Base-by-base conservation (phyloP, 1,140 invertebrate species). In the Magallana angulata region DNA sequence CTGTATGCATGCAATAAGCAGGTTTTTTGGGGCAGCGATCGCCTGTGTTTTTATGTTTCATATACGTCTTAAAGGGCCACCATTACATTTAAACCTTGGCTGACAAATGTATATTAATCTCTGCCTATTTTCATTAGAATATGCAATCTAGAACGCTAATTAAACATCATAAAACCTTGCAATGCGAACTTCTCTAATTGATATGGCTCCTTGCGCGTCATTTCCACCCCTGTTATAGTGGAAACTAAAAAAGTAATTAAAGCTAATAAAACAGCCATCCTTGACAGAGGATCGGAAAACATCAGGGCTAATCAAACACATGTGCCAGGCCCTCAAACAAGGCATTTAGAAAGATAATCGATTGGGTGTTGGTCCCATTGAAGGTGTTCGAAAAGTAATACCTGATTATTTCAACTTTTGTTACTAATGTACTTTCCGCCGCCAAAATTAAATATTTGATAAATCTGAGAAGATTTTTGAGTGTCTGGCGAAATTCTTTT, bases 131-230 rank as follows among this genome's bases (percentile, higher is more conserved):
- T 76, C 6, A 30, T 76, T 11, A 76, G 68, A 76, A 76, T 76
- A 11, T 76, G 68, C 68, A 76, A 30, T 76, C 24, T 30, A 30
- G 9, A 76, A 76, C 68, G 36, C 24, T 30, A 76, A 76, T 76
- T 76, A 76, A 76, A 76, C 68, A 76, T 48, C 24, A 76, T 76
- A 30, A 76, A 76, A 76, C 24, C 68, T 36, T 76, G 68, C 68
- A 24, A 76, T 76, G 24, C 11, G 68, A 76, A 76, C 68, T 24
- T 76, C 68, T 76, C 36, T 30, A 24, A 76, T 76, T 76, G 68
- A 76, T 76, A 76, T 30, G 18, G 8, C 6, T 30, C 36, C 24
- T 8, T 76, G 30, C 18, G 24, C 68, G 68, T 76, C 68, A 30
- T 76, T 76, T 30, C 8, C 18, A 76, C 68, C 16, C 7, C 24